Evolutionary conservation across 2,888 invertebrate genomes (phyloP), one percentile per base, ranked within the genome.

Genomic region (Tethea ocularis): DNA sequence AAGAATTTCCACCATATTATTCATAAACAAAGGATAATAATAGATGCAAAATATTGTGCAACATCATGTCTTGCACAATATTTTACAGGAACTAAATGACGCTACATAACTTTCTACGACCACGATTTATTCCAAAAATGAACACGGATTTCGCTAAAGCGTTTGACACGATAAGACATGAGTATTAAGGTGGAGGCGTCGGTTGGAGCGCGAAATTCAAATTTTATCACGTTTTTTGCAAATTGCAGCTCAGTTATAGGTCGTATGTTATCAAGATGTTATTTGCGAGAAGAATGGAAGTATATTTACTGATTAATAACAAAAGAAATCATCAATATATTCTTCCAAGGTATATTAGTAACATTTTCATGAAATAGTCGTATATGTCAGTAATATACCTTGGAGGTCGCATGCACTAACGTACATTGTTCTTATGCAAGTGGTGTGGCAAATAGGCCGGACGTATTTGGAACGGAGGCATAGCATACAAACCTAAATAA

Each of bases 371-470:
- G n/a, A n/a, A n/a, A n/a, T n/a, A n/a, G n/a, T n/a, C n/a, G n/a
- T n/a, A n/a, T n/a, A n/a, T n/a, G n/a, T n/a, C n/a, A n/a, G n/a
- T n/a, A n/a, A n/a, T n/a, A n/a, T n/a, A n/a, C n/a, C n/a, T n/a
- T n/a, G n/a, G n/a, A 46, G 46, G 46, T 46, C 46, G 46, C 10
- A 20, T 46, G 46, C 46, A 46, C 46, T 20, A 46, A 20, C 46
- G 46, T 10, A n/a, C 46, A 46, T 46, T 46, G 46, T 46, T 46
- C 46, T 46, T 20, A 46, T 46, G 46, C 46, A 46, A 46, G 20
- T 46, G 10, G 46, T 46, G 46, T 46, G 53, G 26, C 68, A 64
- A 58, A 59, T 58, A 61, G 65, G 62, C 60, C 58, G 59, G 36
- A 13, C 51, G 55, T 56, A 53, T 57, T 51, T 53, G 41, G 57